phyloP scores from a whole-genome alignment of 1,140 invertebrate genomes.

The Brachionus calyciflorus region DNA sequence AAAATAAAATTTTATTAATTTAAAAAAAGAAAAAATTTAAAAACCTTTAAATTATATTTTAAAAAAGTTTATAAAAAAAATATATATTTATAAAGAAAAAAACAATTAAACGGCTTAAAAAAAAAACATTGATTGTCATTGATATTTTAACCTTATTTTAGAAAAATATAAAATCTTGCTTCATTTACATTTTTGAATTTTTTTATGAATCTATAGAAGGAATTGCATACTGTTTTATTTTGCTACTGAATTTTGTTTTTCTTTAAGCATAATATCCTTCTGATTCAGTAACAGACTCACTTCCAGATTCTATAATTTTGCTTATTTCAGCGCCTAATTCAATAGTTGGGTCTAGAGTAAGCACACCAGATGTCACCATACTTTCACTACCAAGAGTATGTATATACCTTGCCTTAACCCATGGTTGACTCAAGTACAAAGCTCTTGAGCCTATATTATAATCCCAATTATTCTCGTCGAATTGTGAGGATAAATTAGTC shows the following conservation, averaged over 20 bases:
- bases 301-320: constrained; percentile 15
- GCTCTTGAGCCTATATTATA: constrained; percentile 24
- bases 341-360: constrained; percentile 37
- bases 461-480: constrained; percentile 41
- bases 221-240: constrained; percentile 1
- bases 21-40: too few species aligned
- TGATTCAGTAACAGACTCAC: constrained; percentile 2
- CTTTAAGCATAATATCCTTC: constrained; percentile 40
- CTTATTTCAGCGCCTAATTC: constrained; percentile 11
- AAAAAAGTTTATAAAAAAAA: too few species aligned
- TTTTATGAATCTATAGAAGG: neutral
- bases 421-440: constrained; percentile 34
- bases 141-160: too few species aligned
- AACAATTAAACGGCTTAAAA: too few species aligned
- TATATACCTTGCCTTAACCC: constrained; percentile 10
- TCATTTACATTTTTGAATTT: constrained; percentile 7
- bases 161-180: neutral
- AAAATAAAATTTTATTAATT: too few species aligned
- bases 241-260: too few species aligned
- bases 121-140: too few species aligned
- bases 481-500: constrained; percentile 41
- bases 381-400: constrained; percentile 32
- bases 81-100: too few species aligned
- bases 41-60: too few species aligned
- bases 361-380: constrained; percentile 4